phyloP scores from a whole-genome alignment of 1,140 invertebrate species.

The Riptortus pedestris region DNA sequence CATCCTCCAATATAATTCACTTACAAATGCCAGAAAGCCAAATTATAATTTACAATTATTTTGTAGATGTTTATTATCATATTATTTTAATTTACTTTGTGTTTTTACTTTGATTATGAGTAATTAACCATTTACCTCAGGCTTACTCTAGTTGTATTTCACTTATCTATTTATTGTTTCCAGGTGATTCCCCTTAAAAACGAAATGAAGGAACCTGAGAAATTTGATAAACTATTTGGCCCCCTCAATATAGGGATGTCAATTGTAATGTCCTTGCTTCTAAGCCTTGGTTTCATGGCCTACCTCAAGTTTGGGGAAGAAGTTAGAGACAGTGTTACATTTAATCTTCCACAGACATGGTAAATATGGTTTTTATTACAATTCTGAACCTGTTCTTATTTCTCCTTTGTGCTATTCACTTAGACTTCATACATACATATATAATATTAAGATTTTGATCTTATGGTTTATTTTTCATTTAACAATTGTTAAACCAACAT shows the following conservation, averaged over 20 bases:
- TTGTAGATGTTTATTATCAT: too few species aligned
- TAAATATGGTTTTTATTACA: not conserved
- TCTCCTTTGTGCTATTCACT: not conserved
- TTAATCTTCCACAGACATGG: slow-evolving; percentile 50
- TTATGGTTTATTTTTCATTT: too few species aligned
- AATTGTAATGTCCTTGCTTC: slow-evolving; percentile 71
- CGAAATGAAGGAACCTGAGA: slow-evolving; percentile 71
- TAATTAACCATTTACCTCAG: too few species aligned
- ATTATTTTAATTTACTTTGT: too few species aligned
- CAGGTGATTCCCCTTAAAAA: slow-evolving; percentile 64
- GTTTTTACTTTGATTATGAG: too few species aligned
- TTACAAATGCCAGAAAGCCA: too few species aligned
- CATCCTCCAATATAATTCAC: too few species aligned
- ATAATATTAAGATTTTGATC: not conserved
- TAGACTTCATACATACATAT: not conserved
- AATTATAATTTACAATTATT: too few species aligned
- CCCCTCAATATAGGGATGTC: slow-evolving; percentile 81
- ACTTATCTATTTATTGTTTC: not conserved
- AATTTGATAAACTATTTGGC: slow-evolving; percentile 69
- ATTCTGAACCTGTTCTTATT: not conserved
- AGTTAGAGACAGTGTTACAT: slow-evolving; percentile 57
- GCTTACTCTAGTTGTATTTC: too few species aligned
- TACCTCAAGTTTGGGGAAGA: slow-evolving; percentile 64
- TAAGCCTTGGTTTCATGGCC: slow-evolving; percentile 76
- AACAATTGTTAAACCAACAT: too few species aligned